Evolutionary conservation across 2,113 vertebrate genomes (phyloP).

Genomic region (Notothenia rossii): DNA sequence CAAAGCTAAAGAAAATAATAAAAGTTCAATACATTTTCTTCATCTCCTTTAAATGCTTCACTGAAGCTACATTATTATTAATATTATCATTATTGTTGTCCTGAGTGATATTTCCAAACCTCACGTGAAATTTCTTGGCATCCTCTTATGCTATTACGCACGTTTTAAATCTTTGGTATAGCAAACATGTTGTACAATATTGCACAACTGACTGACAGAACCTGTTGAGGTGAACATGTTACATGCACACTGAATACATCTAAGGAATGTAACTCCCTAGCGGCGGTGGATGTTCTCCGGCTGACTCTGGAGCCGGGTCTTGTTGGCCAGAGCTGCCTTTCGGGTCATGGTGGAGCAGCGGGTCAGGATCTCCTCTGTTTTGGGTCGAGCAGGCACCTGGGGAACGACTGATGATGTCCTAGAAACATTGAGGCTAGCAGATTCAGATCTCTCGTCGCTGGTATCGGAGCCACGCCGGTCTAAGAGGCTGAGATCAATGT

Average conservation of each 20-base stretch:
- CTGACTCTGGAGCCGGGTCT: conserved; percentile 57
- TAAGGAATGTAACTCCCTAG: conserved; percentile 8
- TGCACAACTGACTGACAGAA: not conserved
- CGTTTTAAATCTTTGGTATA: too few species aligned
- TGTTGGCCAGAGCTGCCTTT: conserved; percentile 76
- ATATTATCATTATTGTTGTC: too few species aligned
- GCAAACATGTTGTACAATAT: too few species aligned
- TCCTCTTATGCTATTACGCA: not conserved
- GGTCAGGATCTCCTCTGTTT: conserved; percentile 83
- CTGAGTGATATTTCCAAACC: conserved; percentile 10
- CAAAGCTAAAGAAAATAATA: not conserved
- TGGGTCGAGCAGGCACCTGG: conserved; percentile 84
- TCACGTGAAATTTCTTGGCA: not conserved
- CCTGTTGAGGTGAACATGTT: not conserved
- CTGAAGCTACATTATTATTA: too few species aligned
- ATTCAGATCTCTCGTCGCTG: conserved; percentile 18
- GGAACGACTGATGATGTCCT: conserved; percentile 42
- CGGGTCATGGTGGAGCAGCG: conserved; percentile 89
- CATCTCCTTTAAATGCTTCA: conserved; percentile 55
- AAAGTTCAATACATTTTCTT: not conserved
- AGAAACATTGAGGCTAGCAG: not conserved
- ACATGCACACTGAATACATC: not conserved
- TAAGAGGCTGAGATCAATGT: conserved; percentile 8
- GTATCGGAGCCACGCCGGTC: not conserved
- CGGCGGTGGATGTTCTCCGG: conserved; percentile 30